Base-by-base conservation (phyloP, 2,888 invertebrate genomes). In the Tryphoninae sp. region DNA sequence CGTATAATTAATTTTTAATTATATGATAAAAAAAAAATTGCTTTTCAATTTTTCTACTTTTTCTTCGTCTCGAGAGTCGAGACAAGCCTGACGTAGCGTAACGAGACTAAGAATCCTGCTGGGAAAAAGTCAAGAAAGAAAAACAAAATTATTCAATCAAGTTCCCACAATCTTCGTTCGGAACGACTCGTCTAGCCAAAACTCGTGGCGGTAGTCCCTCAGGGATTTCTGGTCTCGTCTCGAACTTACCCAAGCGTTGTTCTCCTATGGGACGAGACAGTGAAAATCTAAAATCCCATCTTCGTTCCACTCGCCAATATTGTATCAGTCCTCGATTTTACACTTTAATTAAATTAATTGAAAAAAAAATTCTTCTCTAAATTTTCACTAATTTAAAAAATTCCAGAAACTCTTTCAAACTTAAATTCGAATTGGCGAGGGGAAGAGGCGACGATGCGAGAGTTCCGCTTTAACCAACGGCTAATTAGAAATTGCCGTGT, bases 401-500 rank as follows among this genome's bases (percentile, higher is more conserved):
- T 33, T 6, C 33, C 0, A 33, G 7, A 33, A 6, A 33, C 6
- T 33, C 33, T 33, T 33, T 33, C 6, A 4, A 6, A 33, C 33
- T 6, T 7, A 33, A 33, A 33, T 33, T 33, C 33, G 6, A 33
- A 33, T 6, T 33, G 6, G 33, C 4, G 7, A 33, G 33, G 6
- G 33, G 19, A 19, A 0, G 33, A 33, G 6, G 0, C 33, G 33
- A 33, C 6, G 40, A 67, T 61, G 76, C 51, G 68, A 40, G 6
- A 6, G 61, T 51, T 75, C 75, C 82, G 64, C 81, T 83, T 81
- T 79, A 84, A 84, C 67, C 77, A 73, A 82, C 59, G 76, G 84
- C 81, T 87, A 85, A 87, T 87, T 84, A 84, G 80, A 86, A 87
- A 88, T 88, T 86, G 83, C 84, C 77, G 16, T 81, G 84, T 85